These are phyloP conservation scores for Bergia sp. DNA, from an alignment of 92 coral and sea anemone genomes.

Conservation along the genomic window DNA sequence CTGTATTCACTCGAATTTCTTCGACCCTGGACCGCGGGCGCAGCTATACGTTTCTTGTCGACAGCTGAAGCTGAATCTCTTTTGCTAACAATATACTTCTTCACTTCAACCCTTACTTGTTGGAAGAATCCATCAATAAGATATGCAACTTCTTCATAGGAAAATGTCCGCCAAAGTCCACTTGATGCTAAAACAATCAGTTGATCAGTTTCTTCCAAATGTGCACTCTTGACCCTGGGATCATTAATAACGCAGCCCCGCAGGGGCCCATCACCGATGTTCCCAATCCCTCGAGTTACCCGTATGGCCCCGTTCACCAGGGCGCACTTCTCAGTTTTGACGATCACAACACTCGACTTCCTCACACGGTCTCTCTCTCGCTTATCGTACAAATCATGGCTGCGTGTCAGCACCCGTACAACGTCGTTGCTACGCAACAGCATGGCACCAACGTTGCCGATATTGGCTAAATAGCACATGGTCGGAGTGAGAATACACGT, in stretches of 20 bases:
- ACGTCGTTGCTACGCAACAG: constrained; percentile 78
- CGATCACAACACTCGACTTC: constrained; percentile 80
- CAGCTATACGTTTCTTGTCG: background rate
- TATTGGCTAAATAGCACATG: constrained; percentile 83
- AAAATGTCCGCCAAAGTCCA: constrained; percentile 93
- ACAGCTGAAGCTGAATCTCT: background rate
- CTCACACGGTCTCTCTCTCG: constrained; percentile 93
- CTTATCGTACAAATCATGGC: constrained; percentile 91
- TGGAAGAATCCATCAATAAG: constrained; percentile 85
- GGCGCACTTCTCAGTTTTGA: constrained; percentile 93
- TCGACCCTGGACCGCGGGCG: background rate
- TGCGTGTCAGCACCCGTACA: constrained; percentile 79
- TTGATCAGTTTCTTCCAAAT: constrained; percentile 70
- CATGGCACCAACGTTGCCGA: constrained; percentile 87
- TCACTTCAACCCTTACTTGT: constrained; percentile 64
- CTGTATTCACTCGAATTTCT: background rate
- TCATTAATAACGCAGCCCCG: constrained; percentile 87
- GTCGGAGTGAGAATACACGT: constrained; percentile 82
- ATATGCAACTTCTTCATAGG: constrained; percentile 74
- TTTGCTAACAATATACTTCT: background rate
- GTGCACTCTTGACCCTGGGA: constrained; percentile 68
- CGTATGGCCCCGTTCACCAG: constrained; percentile 92
- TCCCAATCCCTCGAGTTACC: constrained; percentile 95
- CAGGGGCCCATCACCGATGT: constrained; percentile 87
- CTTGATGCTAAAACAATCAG: constrained; percentile 86